Evolutionary conservation across 2,888 invertebrate genomes (phyloP).

Genomic region (Choristoneura rosaceana): DNA sequence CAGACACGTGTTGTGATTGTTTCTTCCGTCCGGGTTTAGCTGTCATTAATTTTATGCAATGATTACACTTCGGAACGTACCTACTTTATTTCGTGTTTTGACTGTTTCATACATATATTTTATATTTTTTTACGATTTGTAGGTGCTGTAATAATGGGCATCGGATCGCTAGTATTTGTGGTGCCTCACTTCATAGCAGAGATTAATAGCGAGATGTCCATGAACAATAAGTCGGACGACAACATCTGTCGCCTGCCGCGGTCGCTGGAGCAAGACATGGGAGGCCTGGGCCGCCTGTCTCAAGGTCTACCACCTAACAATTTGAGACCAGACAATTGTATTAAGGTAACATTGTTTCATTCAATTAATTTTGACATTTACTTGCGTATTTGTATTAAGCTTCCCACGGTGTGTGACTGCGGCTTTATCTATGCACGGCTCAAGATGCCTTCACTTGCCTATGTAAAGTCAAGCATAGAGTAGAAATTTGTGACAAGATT

Average conservation of each 20-base stretch:
- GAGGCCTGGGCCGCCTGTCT: slow-evolving; percentile 89
- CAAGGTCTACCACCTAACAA: slow-evolving; percentile 91
- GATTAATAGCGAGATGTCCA: slow-evolving; percentile 88
- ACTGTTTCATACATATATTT: too few species aligned
- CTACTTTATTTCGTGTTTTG: too few species aligned
- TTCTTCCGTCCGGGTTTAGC: too few species aligned
- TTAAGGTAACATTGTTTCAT: slow-evolving; percentile 80
- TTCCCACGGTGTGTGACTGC: slow-evolving; percentile 3
- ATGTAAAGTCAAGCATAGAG: too few species aligned
- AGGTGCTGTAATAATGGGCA: slow-evolving; percentile 96
- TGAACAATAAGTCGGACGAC: slow-evolving; percentile 89
- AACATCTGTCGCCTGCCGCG: slow-evolving; percentile 92
- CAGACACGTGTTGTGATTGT: too few species aligned
- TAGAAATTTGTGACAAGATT: too few species aligned
- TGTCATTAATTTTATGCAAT: too few species aligned
- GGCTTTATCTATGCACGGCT: background rate
- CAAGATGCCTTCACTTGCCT: too few species aligned
- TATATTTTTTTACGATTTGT: slow-evolving; percentile 42
- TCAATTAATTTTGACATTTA: slow-evolving; percentile 14
- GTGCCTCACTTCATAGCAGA: slow-evolving; percentile 96
- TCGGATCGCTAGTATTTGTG: slow-evolving; percentile 96
- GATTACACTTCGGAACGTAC: too few species aligned
- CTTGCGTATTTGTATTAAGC: slow-evolving; percentile 14
- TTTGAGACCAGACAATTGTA: slow-evolving; percentile 91
- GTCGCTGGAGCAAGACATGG: slow-evolving; percentile 89